Conservation (phyloP, 1,140 invertebrate species). For the Drosophila truncata region DNA sequence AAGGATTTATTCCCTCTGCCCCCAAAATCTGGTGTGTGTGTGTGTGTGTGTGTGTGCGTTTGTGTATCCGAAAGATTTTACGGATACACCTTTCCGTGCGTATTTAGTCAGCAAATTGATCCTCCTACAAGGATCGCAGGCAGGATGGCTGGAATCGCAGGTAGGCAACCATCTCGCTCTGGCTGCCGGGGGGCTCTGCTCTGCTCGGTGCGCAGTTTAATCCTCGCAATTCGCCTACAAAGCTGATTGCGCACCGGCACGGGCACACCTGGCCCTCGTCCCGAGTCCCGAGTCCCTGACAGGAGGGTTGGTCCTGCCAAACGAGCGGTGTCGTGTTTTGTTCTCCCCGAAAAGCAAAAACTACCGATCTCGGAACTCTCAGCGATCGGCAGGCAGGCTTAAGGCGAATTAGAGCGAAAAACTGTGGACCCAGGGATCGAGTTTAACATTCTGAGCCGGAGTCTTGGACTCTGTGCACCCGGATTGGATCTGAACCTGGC, state of each 20-base stretch:
- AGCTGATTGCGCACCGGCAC: conserved; percentile 82
- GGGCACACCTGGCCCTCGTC: conserved; percentile 63
- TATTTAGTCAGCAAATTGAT: conserved; percentile 83
- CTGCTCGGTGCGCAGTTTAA: conserved; percentile 77
- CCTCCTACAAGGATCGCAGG: conserved; percentile 62
- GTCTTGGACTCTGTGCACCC: neutral
- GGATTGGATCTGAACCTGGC: conserved; percentile 25
- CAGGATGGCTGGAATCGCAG: conserved; percentile 37
- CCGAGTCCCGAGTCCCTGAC: conserved; percentile 22
- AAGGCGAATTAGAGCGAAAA: conserved; percentile 68
- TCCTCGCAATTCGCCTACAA: conserved; percentile 84
- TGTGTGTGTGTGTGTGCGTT: conserved; percentile 26
- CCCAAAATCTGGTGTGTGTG: neutral
- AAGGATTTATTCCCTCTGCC: conserved; percentile 62
- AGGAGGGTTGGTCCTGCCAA: conserved; percentile 55
- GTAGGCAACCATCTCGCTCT: conserved; percentile 60
- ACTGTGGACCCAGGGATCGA: conserved; percentile 36
- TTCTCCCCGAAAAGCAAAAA: conserved; percentile 32
- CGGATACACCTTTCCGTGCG: conserved; percentile 77
- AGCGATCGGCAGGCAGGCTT: conserved; percentile 56
- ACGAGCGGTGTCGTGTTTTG: conserved; percentile 56
- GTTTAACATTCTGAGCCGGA: conserved; percentile 19
- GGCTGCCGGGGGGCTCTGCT: neutral
- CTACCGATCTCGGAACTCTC: conserved; percentile 16
- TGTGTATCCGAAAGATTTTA: conserved; percentile 75